These are phyloP conservation scores for Folsomia manolachei DNA, from an alignment of 2,888 invertebrate species.

Conservation along the genomic window DNA sequence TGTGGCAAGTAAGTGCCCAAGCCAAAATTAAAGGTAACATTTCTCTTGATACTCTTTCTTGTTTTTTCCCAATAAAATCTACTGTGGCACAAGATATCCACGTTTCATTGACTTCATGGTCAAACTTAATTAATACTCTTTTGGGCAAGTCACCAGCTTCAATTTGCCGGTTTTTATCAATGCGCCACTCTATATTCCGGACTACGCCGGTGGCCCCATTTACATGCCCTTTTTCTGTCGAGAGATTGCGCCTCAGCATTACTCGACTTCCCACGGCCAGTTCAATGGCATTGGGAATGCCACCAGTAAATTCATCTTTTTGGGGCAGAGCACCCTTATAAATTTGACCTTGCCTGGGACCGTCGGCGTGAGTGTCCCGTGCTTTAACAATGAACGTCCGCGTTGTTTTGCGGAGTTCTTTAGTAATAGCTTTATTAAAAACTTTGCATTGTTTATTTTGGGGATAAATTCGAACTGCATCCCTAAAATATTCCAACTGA, in stretches of 20 bases:
- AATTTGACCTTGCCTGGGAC: neutral
- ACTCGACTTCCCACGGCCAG: constrained; percentile 6
- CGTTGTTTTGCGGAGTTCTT: neutral
- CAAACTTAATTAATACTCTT: neutral
- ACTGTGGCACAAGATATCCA: too few species aligned
- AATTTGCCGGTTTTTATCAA: neutral
- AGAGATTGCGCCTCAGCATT: constrained; percentile 22
- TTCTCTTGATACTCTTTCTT: neutral
- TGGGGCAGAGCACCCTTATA: neutral
- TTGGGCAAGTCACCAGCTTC: neutral
- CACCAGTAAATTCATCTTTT: constrained; percentile 5
- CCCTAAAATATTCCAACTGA: too few species aligned
- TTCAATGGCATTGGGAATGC: neutral
- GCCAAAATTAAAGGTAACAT: neutral
- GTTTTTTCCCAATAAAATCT: too few species aligned
- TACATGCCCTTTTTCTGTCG: neutral
- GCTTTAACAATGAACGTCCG: neutral
- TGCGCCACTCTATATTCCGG: neutral
- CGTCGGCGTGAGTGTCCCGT: constrained; percentile 15
- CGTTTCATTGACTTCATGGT: too few species aligned
- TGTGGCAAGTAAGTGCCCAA: neutral
- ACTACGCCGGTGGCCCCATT: neutral
- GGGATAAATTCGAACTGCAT: constrained; percentile 13
- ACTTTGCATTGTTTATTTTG: neutral
- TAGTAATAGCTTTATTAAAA: neutral